Base-by-base conservation (phyloP, 2,888 invertebrate species). In the Hoplodrina blanda region DNA sequence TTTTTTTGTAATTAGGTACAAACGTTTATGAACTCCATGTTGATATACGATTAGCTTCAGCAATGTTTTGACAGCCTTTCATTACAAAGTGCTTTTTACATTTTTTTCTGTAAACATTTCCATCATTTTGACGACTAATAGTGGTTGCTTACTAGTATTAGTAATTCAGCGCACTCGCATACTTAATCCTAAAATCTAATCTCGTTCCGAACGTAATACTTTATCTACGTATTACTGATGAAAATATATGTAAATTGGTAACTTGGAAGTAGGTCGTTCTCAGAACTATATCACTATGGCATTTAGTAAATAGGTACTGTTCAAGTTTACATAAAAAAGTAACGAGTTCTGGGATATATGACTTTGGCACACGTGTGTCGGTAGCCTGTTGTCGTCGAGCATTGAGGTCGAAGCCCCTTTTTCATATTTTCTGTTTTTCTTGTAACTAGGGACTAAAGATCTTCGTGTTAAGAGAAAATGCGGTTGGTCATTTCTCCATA, bases 51-150 rank as follows among this genome's bases (percentile, higher is more conserved):
- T 44, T 17, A 46, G 50, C 33, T 49, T 20, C 67, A 15, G 20
- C 17, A 69, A 50, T 69, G 69, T 69, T 72, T 76, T 72, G 69
- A 72, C 56, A 76, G 37, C 13, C 19, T 69, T 25, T 72, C 33
- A 67, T 15, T 37, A 30, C 76, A 37, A 52, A 72, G 56, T 76
- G 69, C 41, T 17, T 19, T 67, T 19, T 5, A 17, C 25, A 25
- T 75, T 67, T 68, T 67, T 50, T 56, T 6, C 4, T 33, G 55
- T 56, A 76, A 75, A 56, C 55, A 55, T 33, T 17, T 68, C 71
- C 30, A 68, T 68, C 55, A 75, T n/a, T 49, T 33, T 33, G 53
- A 74, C 65, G 41, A 25, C 20, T 55, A 74, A 20, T n/a, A 30
- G 15, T 6, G 7, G 68, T 44, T 75, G 20, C 55, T 67, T 11